These are phyloP conservation scores for Andricus grossulariae DNA, from an alignment of 1,140 invertebrate genomes.

Conservation along the genomic window DNA sequence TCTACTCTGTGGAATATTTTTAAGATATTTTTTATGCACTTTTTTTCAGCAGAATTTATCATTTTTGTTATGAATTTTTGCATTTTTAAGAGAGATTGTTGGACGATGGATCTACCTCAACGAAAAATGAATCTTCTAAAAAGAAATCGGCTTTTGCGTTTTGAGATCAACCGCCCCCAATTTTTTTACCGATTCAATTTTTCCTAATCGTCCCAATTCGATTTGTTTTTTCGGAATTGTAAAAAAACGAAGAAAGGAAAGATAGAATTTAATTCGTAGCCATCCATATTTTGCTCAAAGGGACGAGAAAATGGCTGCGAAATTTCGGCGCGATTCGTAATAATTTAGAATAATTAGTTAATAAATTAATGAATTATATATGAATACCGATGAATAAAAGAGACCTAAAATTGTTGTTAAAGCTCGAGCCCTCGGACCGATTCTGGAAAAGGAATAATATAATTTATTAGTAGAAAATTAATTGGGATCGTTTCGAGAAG, in stretches of 20 bases:
- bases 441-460: background rate
- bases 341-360: background rate
- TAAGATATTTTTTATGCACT: too few relatives aligned
- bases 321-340: slow-evolving; percentile 5
- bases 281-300: slow-evolving; percentile 54
- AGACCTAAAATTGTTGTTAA: background rate
- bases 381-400: background rate
- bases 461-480: background rate
- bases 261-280: slow-evolving; percentile 42
- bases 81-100: too few relatives aligned
- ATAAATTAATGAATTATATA: slow-evolving; percentile 12
- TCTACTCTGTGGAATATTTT: too few relatives aligned
- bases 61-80: too few relatives aligned
- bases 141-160: too few relatives aligned
- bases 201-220: too few relatives aligned
- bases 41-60: too few relatives aligned
- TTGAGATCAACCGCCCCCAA: too few relatives aligned
- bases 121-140: too few relatives aligned
- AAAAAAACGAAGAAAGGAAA: background rate
- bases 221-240: too few relatives aligned
- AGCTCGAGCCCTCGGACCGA: background rate
- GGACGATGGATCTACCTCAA: too few relatives aligned
- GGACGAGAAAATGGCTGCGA: slow-evolving; percentile 11
- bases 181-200: too few relatives aligned
- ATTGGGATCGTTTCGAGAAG: background rate